Evolutionary conservation across 2,113 vertebrate genomes (phyloP).

Genomic region (Muntiacus reevesi): DNA sequence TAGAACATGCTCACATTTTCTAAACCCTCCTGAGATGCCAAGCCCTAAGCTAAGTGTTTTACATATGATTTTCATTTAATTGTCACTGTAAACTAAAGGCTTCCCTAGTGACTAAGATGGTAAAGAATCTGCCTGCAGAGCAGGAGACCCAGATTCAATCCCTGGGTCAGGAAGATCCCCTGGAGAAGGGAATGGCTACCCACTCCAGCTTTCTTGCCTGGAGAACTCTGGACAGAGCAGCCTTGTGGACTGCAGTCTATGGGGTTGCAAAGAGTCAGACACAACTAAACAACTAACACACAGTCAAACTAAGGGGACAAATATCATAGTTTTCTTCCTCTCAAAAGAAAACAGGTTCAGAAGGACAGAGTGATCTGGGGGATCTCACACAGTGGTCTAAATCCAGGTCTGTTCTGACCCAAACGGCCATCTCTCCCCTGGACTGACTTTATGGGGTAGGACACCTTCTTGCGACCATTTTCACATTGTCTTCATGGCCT

Average conservation of each 20-base stretch:
- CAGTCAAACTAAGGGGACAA: not conserved
- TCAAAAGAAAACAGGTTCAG: no score
- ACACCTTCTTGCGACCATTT: no score
- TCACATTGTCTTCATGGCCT: not conserved
- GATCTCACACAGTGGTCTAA: not conserved
- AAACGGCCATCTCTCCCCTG: not conserved
- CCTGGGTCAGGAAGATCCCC: not conserved
- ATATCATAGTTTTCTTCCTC: not conserved
- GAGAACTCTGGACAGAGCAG: not conserved
- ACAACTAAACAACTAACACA: not conserved
- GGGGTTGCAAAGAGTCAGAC: not conserved
- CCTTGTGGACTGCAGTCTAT: not conserved
- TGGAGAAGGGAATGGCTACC: not conserved
- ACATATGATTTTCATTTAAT: not conserved
- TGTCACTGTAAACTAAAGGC: not conserved
- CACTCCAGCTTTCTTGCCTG: not conserved
- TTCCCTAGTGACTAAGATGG: not conserved
- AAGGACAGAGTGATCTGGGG: fast-evolving
- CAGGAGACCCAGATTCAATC: not conserved
- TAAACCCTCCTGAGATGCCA: no score
- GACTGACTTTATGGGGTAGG: fast-evolving
- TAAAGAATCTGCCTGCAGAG: not conserved
- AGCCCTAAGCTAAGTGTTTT: no score
- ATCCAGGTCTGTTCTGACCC: not conserved
- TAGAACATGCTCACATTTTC: not conserved